phyloP scores from a whole-genome alignment of 1,140 invertebrate species.

The Pachyrhynchus sulphureomaculatus region DNA sequence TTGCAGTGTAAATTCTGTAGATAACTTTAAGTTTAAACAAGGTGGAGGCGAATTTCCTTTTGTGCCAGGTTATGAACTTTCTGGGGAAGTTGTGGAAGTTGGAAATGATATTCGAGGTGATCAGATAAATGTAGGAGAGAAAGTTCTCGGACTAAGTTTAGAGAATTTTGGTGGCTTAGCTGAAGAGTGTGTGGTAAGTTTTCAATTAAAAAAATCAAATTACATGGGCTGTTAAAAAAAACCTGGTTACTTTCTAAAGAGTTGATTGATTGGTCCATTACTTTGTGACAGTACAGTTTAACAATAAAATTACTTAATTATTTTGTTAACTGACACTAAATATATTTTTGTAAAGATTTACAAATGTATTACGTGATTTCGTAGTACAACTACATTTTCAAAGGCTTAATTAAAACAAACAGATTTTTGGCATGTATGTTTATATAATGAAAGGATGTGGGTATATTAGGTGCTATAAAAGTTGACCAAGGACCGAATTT shows the following conservation, averaged over 20 bases:
- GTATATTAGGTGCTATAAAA: too few species aligned
- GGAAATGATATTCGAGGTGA: conserved; percentile 42
- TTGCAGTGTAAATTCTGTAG: conserved; percentile 60
- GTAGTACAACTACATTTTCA: too few species aligned
- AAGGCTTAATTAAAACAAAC: too few species aligned
- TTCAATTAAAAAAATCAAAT: not conserved
- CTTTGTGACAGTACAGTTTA: too few species aligned
- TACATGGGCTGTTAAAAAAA: not conserved
- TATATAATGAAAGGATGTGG: too few species aligned
- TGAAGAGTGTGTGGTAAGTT: conserved; percentile 52
- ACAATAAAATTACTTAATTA: too few species aligned
- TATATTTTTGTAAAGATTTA: too few species aligned
- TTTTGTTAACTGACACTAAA: too few species aligned
- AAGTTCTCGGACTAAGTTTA: conserved; percentile 53
- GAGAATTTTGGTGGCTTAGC: conserved; percentile 53
- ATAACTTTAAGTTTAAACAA: conserved; percentile 53
- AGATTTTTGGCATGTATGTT: too few species aligned
- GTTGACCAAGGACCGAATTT: too few species aligned
- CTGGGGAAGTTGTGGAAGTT: conserved; percentile 54
- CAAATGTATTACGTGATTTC: not conserved
- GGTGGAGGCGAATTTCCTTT: conserved; percentile 53
- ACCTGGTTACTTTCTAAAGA: too few species aligned
- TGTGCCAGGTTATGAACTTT: conserved; percentile 58
- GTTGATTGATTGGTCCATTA: too few species aligned
- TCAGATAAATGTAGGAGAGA: conserved; percentile 45